phyloP scores from a whole-genome alignment of 2,888 invertebrate genomes.

The Lasioglossum pauxillum region DNA sequence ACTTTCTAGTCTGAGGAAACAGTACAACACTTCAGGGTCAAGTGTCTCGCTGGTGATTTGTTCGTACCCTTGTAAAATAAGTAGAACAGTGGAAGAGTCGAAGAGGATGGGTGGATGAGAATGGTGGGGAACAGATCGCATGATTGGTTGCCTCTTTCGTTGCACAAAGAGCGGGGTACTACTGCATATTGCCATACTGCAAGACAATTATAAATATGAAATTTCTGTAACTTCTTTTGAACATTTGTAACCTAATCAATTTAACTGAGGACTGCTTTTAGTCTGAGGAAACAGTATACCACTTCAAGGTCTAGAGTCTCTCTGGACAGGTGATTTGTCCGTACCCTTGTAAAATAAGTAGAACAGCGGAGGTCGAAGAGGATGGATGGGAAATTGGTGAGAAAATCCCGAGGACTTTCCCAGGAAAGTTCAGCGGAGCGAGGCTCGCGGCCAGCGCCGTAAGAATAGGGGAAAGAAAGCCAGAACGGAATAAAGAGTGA shows the following conservation, averaged over 20 bases:
- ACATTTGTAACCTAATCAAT: too few species aligned
- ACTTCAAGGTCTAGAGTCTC: background rate
- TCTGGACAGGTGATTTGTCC: background rate
- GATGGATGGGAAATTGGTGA: background rate
- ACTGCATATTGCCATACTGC: too few species aligned
- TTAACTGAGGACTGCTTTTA: too few species aligned
- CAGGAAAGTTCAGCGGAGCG: background rate
- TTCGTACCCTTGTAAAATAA: background rate
- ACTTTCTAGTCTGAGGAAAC: too few species aligned
- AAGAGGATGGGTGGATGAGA: background rate
- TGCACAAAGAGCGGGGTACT: too few species aligned
- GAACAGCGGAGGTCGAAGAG: background rate
- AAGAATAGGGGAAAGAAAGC: constrained; percentile 41
- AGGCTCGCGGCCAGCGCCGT: constrained; percentile 8
- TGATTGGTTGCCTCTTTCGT: too few species aligned
- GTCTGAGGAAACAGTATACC: too few species aligned
- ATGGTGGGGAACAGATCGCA: too few species aligned
- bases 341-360: background rate
- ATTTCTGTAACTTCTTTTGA: too few species aligned
- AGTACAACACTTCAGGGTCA: too few species aligned
- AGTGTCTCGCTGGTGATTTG: background rate
- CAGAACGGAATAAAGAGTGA: constrained; percentile 39
- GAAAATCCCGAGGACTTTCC: background rate
- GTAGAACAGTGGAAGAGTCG: background rate
- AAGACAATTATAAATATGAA: too few species aligned